Base-by-base conservation (phyloP, 2,113 vertebrate species). In the Pogona vitticeps region DNA sequence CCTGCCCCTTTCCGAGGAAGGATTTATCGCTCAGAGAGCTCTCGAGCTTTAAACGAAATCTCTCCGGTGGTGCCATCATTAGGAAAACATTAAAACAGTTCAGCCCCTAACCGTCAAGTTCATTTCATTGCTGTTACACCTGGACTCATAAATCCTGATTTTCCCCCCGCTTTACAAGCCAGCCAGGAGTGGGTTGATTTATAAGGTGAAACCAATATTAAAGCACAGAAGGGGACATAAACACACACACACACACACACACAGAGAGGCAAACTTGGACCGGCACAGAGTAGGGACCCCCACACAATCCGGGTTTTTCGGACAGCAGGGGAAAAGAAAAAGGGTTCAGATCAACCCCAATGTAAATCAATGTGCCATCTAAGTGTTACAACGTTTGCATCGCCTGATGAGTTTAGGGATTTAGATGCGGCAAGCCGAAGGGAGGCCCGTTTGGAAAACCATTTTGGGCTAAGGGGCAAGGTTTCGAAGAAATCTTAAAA, bases 71-170 rank as follows among this genome's bases (percentile, higher is more conserved):
- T 52, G 3, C 85, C 76, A 1, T 75, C 90, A n/a, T 87, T 89
- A 86, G 26, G 70, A 56, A 93, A 86, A 75, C 91, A 86, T 88
- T 68, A 88, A 92, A 85, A 21, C 80, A 3, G 87, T 84, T 26
- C 4, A 0, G 87, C 68, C 75, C 59, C 83, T 8, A 0, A 65
- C 67, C 80, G 18, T 61, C 0, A 31, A 21, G 6, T 9, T 90
- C 67, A 89, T 73, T 85, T 42, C 9, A 0, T 40, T 1, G 67
- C 84, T 0, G 76, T 83, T 36, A 70, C 93, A 85, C 92, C 94
- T 91, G 92, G n/a, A 0, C 80, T 90, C 88, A 81, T 91, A 94
- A 95, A 94, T 93, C 90, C 90, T 89, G 9, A 17, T 86, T 84
- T 65, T 76, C 1, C 21, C 1, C 23, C 68, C 81, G 75, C 28